A percentile compares a stretch with the other conserved stretches of the same genome.
Evolutionary conservation across 1,140 invertebrate genomes (phyloP).

Genomic region (Rhopalosiphum maidis): DNA sequence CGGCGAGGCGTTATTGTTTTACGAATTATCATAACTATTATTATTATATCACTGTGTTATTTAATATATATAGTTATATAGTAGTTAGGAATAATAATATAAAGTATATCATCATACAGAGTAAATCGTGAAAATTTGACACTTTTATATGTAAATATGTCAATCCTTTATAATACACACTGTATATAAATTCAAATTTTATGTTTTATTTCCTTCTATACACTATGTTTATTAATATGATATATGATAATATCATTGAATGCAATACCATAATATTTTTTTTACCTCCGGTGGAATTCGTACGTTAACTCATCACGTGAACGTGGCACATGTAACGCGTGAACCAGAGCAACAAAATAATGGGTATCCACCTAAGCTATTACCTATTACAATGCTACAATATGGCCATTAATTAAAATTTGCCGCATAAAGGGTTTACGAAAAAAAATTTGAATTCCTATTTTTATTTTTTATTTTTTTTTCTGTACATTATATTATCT

Average conservation of each 20-base stretch:
- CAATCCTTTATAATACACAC: not conserved
- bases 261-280: not conserved
- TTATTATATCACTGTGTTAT: not conserved
- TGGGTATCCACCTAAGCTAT: not conserved
- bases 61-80: too few relatives aligned
- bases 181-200: not conserved
- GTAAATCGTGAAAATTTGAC: not conserved
- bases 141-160: not conserved
- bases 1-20: not conserved
- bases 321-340: conserved; percentile 3
- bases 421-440: not conserved
- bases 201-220: not conserved
- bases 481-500: not conserved
- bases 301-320: conserved; percentile 25
- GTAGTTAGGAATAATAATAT: not conserved
- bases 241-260: not conserved
- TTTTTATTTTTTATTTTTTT: not conserved
- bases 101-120: not conserved
- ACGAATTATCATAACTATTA: not conserved
- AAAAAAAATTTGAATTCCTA: not conserved
- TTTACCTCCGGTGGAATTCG: not conserved
- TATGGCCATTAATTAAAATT: not conserved
- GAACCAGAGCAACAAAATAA: not conserved
- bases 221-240: not conserved
- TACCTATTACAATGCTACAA: too few relatives aligned